Percentiles rank a stretch among this genome's conserved stretches.
Conservation (phyloP, 2,113 vertebrate genomes). For the Ahaetulla prasina region DNA sequence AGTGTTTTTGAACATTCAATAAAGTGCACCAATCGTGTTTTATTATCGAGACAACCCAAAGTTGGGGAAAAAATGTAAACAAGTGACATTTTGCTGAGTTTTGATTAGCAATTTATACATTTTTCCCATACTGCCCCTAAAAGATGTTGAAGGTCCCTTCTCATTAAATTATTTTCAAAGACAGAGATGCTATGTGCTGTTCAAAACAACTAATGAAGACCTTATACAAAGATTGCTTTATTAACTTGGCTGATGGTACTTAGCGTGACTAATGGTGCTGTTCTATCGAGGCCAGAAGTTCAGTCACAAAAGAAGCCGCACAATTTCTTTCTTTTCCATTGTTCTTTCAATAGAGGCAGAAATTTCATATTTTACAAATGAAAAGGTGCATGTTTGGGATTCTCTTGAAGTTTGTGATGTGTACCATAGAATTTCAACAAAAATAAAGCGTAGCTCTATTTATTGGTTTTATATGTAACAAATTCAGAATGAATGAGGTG, state of each 20-base stretch:
- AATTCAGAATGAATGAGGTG: neutral
- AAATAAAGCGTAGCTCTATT: neutral
- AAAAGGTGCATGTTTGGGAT: neutral
- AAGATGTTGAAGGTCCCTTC: neutral
- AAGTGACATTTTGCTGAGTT: neutral
- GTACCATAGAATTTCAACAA: neutral
- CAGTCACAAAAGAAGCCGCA: neutral
- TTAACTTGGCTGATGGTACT: neutral
- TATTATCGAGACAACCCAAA: neutral
- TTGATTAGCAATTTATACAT: neutral
- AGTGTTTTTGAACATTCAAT: neutral
- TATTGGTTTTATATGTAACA: constrained; percentile 19
- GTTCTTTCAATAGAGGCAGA: neutral
- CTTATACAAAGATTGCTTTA: neutral
- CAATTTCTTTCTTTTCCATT: neutral
- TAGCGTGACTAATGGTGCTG: neutral
- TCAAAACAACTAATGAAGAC: constrained; percentile 9
- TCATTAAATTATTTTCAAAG: neutral
- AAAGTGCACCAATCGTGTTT: neutral
- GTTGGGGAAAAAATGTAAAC: neutral
- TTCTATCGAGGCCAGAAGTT: neutral
- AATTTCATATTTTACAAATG: neutral
- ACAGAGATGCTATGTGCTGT: neutral
- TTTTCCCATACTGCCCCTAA: neutral
- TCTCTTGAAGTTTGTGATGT: neutral